Evolutionary conservation across 2,113 vertebrate species (phyloP), one percentile per base, ranked within the genome.

Genomic region (Pteruthius melanotis): DNA sequence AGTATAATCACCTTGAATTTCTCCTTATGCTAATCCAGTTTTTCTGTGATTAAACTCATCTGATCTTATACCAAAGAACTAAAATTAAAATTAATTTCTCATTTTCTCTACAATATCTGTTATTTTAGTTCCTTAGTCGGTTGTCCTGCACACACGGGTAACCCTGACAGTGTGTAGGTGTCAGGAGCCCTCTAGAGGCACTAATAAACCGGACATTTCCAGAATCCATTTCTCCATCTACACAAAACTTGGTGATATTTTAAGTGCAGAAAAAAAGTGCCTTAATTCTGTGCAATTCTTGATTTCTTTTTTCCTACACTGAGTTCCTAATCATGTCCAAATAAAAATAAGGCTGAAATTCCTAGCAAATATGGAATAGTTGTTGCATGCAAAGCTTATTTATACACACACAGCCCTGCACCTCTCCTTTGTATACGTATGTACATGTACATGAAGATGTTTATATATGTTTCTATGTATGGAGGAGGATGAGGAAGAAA

Each of bases 131-230:
- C 24, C 39, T 77, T 57, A 35, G 52, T 11, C 31, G n/a, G 47
- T 81, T 68, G 30, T 20, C 33, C 49, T 35, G 68, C 54, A 68
- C 11, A 49, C 63, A 15, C 0, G 6, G 37, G 18, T 30, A 61
- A 88, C 53, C 23, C 27, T 26, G 31, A 15, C 44, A 11, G 39
- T 84, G 54, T 27, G 45, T 52, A 83, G 85, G 96, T 60, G 39
- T 18, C 68, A 92, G 61, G 71, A 89, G 94, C 94, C 96, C 87
- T 95, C 95, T 97, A 93, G 91, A 97, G 96, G 94, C 70, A 59
- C 57, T 90, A 68, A 47, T 19, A 59, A 83, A 18, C 5, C 5
- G 54, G 57, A 82, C 39, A 14, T 19, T 86, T 57, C 56, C 70
- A 89, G 31, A 86, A 59, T 1, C 20, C 40, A 40, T 35, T 72